Base-by-base conservation (phyloP, 2,888 invertebrate genomes). In the Raillietiella orientalis region DNA sequence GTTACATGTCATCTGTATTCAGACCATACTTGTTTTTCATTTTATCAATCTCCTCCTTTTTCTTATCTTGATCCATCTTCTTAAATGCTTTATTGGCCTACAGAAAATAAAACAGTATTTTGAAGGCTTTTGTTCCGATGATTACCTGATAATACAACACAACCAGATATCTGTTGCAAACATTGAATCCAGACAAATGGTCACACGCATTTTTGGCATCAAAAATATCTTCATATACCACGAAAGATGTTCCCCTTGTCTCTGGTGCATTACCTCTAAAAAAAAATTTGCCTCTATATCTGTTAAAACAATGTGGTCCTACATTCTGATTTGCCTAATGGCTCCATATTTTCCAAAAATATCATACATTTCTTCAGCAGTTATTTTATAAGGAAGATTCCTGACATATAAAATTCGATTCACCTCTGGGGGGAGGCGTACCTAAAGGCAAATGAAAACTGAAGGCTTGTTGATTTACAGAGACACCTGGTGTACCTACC, bases 301-400 rank as follows among this genome's bases (percentile, higher is more conserved):
- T n/a, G n/a, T 29, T 21, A n/a, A 21, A 14, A 27, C 11, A 19
- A n/a, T 14, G 4, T n/a, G 23, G 8, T 58, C 74, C 64, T 59
- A 82, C 82, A 90, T 77, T 51, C 96, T 56, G 32, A 96, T 96
- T 52, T 99, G 96, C 37, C 96, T 53, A 34, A 96, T 93, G 3
- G 96, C 93, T 37, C 96, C 96, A 52, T 93, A 96, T 55, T 99
- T 99, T 11, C 96, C 96, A 57, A 96, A 99, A 34, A 99, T 99
- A 50, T 99, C 96, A 44, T 99, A 96, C 93, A 96, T 96, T 61
- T 99, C 96, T 49, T 96, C 96, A 4, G 77, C 82, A 25, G 90
- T 90, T 37, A 99, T 96, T 57, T 96, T 96, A 42, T 93, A 99
- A 0, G 96, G 96, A 31, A 96, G 55, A 52, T 99, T 99, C 40